Evolutionary conservation across 2,113 vertebrate genomes (phyloP).

Genomic region (Bubo bubo): DNA sequence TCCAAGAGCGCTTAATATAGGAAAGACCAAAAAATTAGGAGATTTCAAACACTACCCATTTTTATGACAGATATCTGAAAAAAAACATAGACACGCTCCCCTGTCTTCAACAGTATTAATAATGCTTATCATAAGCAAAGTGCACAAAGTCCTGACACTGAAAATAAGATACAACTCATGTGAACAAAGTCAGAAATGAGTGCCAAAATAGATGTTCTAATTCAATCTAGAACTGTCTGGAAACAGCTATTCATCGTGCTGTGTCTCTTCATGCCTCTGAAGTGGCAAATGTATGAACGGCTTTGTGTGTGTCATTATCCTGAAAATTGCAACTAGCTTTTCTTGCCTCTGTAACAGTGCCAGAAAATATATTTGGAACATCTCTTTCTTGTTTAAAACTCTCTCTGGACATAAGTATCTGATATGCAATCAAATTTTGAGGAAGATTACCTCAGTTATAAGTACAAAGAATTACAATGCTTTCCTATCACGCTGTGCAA

Average conservation of each 20-base stretch:
- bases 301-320: neutral
- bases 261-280: neutral
- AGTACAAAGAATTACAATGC: neutral
- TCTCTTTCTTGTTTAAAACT: neutral
- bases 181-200: neutral
- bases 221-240: slow-evolving; percentile 15
- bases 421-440: slow-evolving; percentile 10
- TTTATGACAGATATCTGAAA: neutral
- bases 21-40: neutral
- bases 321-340: slow-evolving; percentile 27
- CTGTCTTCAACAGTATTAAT: neutral
- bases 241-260: neutral
- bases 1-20: neutral
- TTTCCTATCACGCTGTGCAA: neutral
- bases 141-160: neutral
- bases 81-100: neutral
- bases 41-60: neutral
- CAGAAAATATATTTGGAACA: slow-evolving; percentile 24
- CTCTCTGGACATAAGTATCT: neutral
- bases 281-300: neutral
- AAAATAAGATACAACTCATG: neutral
- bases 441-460: slow-evolving; percentile 1
- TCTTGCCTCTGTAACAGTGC: neutral
- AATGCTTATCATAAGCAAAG: neutral
- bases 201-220: neutral